Base-by-base conservation (phyloP, 2,888 invertebrate species). In the Gortyna flavago region DNA sequence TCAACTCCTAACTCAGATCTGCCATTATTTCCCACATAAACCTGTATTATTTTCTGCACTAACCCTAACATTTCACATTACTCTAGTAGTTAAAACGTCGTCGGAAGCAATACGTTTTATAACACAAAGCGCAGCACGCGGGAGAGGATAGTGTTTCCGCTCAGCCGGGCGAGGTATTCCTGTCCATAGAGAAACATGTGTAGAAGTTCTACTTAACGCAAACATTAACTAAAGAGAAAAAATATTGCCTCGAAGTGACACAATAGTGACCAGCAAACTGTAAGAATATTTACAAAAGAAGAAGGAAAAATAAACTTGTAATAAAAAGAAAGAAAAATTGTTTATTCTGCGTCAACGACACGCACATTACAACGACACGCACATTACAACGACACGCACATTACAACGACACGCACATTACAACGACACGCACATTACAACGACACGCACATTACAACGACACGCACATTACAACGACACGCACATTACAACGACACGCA, bases 81-180 rank as follows among this genome's bases (percentile, higher is more conserved):
- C 6, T 21, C 38, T 44, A 72, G 77, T 61, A 41, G 66, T 54
- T 78, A 54, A 69, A 84, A 64, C 72, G 64, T 59, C 51, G 64
- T 59, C 51, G 64, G 68, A 72, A 68, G 72, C 35, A 61, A 83
- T 79, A 51, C 48, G 64, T 84, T 79, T 65, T 32, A 48, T 71
- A 59, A 59, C 38, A 71, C 75, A 81, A 64, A 84, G 85, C 75
- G 68, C 70, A 44, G 66, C 29, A 11, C 62, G 35, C 54, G 54
- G 51, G 54, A 9, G 54, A 38, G n/a, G 38, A 54, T 67, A 48
- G 75, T 74, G 62, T 72, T 64, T 57, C 64, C 71, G 29, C 66
- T 41, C 66, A 21, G 54, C 59, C 51, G 44, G 18, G 59, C 67
- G 59, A 11, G 41, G 51, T n/a, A 48, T 59, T 62, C 5, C 41